Conservation (phyloP, 2,797 vertebrate genomes). For the Gymnoscopelus braueri region DNA sequence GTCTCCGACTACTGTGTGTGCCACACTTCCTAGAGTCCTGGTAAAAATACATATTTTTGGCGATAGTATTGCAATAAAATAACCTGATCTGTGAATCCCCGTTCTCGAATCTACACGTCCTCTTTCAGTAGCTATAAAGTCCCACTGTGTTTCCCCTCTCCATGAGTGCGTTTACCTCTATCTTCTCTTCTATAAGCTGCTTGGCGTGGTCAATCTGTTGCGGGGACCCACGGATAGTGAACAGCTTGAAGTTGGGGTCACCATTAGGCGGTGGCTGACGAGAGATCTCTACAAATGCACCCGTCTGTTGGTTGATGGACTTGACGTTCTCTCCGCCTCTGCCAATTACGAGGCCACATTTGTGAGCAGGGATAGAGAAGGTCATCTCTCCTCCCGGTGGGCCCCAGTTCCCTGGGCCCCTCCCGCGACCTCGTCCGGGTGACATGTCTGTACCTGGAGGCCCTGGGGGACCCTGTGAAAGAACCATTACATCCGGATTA, state of each 20-base stretch:
- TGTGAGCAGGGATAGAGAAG: constrained; percentile 94
- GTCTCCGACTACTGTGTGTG: too few species aligned
- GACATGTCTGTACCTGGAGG: constrained; percentile 87
- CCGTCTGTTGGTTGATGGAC: constrained; percentile 95
- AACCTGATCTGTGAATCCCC: too few species aligned
- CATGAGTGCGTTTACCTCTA: constrained; percentile 82
- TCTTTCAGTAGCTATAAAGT: not conserved
- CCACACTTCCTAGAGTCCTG: too few species aligned
- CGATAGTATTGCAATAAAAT: too few species aligned
- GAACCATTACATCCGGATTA: constrained; percentile 4
- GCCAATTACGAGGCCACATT: constrained; percentile 94
- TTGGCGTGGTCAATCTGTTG: constrained; percentile 97
- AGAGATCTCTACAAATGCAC: constrained; percentile 95
- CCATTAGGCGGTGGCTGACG: constrained; percentile 92
- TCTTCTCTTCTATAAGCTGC: constrained; percentile 97
- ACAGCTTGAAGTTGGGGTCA: constrained; percentile 95
- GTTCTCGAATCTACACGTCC: too few species aligned
- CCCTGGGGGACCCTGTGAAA: constrained; percentile 86
- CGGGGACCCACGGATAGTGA: constrained; percentile 90
- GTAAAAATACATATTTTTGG: too few species aligned
- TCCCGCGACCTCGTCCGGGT: constrained; percentile 80
- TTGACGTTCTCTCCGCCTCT: constrained; percentile 94
- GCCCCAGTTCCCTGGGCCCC: constrained; percentile 87
- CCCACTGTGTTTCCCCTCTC: not conserved
- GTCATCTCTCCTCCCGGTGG: constrained; percentile 93